Evolutionary conservation across 2,888 invertebrate genomes (phyloP).

Genomic region (Campaea margaritaria): DNA sequence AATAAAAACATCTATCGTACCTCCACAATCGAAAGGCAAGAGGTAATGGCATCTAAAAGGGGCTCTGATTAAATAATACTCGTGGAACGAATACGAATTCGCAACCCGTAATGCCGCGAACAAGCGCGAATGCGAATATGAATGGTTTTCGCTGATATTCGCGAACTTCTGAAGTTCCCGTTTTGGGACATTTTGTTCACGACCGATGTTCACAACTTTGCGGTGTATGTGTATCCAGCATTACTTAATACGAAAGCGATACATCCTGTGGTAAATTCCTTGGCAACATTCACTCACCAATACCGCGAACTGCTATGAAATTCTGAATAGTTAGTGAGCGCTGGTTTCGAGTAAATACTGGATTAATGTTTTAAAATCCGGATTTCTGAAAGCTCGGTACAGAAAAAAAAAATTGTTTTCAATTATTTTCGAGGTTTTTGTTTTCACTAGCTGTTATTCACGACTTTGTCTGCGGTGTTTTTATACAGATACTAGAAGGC

Average conservation of each 20-base stretch:
- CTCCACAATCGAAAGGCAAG: conserved; percentile 8
- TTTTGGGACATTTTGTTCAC: no score
- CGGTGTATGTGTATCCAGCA: no score
- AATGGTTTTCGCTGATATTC: no score
- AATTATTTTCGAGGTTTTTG: no score
- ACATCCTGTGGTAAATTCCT: conserved; percentile 17
- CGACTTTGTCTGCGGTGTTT: no score
- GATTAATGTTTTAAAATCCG: conserved; percentile 4
- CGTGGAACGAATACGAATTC: conserved; percentile 14
- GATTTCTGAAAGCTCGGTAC: no score
- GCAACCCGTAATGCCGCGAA: conserved; percentile 2
- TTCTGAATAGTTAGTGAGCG: conserved; percentile 19
- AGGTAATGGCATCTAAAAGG: conserved; percentile 15
- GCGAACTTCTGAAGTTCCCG: no score
- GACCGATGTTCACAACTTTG: no score
- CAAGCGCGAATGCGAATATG: no score
- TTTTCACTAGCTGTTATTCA: no score
- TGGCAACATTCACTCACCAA: conserved; percentile 20
- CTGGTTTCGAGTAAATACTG: conserved; percentile 10
- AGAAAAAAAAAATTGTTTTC: no score
- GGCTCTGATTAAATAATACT: conserved; percentile 19
- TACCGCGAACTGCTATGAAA: conserved; percentile 16
- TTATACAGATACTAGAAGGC: no score
- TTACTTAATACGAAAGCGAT: conserved; percentile 21
- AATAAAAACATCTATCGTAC: conserved; percentile 13